These are phyloP conservation scores for Nomada ferruginata DNA, from an alignment of 2,888 invertebrate genomes.

Conservation along the genomic window DNA sequence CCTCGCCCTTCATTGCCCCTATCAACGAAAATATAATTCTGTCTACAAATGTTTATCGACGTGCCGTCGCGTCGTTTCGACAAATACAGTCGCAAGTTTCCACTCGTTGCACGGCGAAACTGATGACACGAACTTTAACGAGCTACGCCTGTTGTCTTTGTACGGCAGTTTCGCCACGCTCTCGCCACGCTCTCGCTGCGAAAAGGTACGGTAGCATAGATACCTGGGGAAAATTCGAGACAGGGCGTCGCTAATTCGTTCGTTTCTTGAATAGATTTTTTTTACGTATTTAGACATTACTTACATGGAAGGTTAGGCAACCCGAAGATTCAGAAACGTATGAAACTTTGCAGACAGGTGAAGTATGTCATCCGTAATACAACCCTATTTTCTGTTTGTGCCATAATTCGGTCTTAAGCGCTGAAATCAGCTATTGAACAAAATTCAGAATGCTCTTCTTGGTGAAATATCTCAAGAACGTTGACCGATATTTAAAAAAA, in stretches of 20 bases:
- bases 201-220: too few relatives aligned
- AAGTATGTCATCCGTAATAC: too few relatives aligned
- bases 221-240: neutral
- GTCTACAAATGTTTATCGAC: conserved; percentile 55
- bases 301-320: too few relatives aligned
- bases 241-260: neutral
- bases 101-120: neutral
- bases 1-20: conserved; percentile 1
- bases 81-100: conserved; percentile 33
- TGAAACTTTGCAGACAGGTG: too few relatives aligned
- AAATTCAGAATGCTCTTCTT: too few relatives aligned
- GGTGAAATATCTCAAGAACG: too few relatives aligned
- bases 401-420: too few relatives aligned
- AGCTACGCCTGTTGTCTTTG: neutral
- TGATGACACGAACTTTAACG: neutral
- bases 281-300: too few relatives aligned
- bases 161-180: neutral
- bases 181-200: neutral
- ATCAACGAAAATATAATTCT: conserved; percentile 37
- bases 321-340: too few relatives aligned
- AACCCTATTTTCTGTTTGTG: too few relatives aligned
- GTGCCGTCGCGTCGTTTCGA: conserved; percentile 26
- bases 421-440: too few relatives aligned
- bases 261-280: neutral
- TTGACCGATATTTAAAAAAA: too few relatives aligned